Base-by-base conservation (phyloP, 2,113 vertebrate species). In the Scomber colias region DNA sequence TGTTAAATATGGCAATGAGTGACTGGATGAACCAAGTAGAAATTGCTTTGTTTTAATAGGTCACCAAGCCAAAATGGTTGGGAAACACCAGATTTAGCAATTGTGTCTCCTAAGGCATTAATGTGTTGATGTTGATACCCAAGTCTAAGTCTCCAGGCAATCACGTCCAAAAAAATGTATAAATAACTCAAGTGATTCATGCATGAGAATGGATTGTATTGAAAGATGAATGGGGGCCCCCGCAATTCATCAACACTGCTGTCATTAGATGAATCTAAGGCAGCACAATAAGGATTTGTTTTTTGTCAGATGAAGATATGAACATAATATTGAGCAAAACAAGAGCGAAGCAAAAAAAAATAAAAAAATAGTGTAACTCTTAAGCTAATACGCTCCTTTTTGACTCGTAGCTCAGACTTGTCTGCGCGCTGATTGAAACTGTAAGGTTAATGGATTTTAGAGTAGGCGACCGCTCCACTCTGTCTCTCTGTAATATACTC, bases 401-500 rank as follows among this genome's bases (percentile, higher is more conserved):
- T 73, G 75, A 86, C 86, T 87, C n/a, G 5, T 40, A 73, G 84
- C 83, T 87, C 69, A 76, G 89, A 87, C 82, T 88, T 87, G 87
- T 85, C 85, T 82, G 78, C 68, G 31, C 54, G 50, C 89, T 90
- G 90, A 91, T 87, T 91, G 89, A 88, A 90, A 92, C 86, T 87
- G 86, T 92, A 84, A 92, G 91, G 91, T 93, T 93, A 93, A 93
- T 93, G 91, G 91, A 91, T 92, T 90, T 93, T 88, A 92, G 92
- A 92, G 91, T 92, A 91, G 89, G 81, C 87, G 83, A 87, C 79
- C 63, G 83, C 90, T 89, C 87, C 86, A 90, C 87, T 89, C 89
- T 85, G 82, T 89, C 87, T 93, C 89, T 77, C 89, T 88, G 91
- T 92, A 91, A 92, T 92, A 92, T 81, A 92, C 90, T 92, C 89